Conservation (phyloP, 2,888 invertebrate species). For the Megaustenia siamemsis region DNA sequence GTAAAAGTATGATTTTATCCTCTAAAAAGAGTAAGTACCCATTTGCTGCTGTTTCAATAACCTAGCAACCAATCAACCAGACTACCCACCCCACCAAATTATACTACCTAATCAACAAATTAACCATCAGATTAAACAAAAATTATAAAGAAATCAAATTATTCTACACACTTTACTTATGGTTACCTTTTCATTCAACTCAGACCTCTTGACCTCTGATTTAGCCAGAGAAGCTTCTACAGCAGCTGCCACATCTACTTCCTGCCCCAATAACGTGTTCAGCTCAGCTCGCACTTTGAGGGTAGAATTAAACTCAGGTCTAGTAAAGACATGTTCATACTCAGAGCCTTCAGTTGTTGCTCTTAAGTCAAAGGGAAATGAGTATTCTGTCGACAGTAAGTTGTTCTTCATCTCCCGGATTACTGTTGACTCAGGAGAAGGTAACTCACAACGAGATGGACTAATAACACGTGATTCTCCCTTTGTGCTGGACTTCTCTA, state of each 20-base stretch:
- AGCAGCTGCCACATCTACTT: constrained; percentile 66
- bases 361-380: constrained; percentile 65
- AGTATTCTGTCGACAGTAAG: constrained; percentile 61
- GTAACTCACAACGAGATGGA: constrained; percentile 4
- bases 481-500: background rate
- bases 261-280: constrained; percentile 62
- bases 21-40: too few relatives aligned
- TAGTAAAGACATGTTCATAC: constrained; percentile 69
- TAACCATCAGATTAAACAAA: too few relatives aligned
- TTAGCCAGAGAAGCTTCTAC: constrained; percentile 65
- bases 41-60: too few relatives aligned
- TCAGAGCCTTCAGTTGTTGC: constrained; percentile 53
- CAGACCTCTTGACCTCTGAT: constrained; percentile 64
- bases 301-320: constrained; percentile 76
- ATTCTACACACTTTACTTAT: too few relatives aligned
- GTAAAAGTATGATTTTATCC: too few relatives aligned
- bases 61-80: too few relatives aligned
- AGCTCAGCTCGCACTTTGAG: constrained; percentile 68
- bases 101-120: too few relatives aligned
- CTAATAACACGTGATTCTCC: constrained; percentile 11
- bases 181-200: constrained; percentile 72
- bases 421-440: constrained; percentile 53
- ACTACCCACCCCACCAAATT: too few relatives aligned
- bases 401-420: constrained; percentile 65
- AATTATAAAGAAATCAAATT: too few relatives aligned